Percentiles rank a stretch among this genome's conserved stretches.
Evolutionary conservation across 2,113 vertebrate genomes (phyloP).

Genomic region (Gymnarchus niloticus): DNA sequence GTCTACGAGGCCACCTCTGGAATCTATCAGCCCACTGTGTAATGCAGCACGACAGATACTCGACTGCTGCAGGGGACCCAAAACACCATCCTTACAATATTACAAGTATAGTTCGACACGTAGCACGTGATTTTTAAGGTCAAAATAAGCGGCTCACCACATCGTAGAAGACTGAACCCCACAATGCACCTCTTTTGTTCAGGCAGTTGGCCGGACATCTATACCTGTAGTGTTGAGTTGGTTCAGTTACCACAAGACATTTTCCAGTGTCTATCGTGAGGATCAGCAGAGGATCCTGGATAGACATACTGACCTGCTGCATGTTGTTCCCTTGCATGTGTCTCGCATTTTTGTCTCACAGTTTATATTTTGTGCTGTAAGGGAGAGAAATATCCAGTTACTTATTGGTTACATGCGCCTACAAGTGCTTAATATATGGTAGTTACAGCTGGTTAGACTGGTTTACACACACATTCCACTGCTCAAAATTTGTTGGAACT

Average conservation of each 20-base stretch:
- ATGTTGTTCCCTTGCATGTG: conserved; percentile 84
- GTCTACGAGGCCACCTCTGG: conserved; percentile 83
- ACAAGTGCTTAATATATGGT: background rate
- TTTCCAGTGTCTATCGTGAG: background rate
- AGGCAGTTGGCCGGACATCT: conserved; percentile 83
- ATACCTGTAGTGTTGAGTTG: conserved; percentile 60
- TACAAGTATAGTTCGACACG: background rate
- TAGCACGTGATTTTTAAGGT: background rate
- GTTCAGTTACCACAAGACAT: background rate
- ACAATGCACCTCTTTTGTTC: conserved; percentile 69
- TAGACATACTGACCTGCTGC: conserved; percentile 76
- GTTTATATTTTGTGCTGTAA: conserved; percentile 78
- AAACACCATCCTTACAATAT: background rate
- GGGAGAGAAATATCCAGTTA: background rate
- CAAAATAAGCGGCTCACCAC: conserved; percentile 69
- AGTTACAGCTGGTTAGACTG: background rate
- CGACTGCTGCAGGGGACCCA: conserved; percentile 62
- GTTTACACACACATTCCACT: background rate
- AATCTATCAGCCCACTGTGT: conserved; percentile 78
- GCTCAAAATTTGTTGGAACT: background rate
- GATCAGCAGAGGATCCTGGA: background rate
- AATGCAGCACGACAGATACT: conserved; percentile 91
- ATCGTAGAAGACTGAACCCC: conserved; percentile 85
- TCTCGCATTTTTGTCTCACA: conserved; percentile 93
- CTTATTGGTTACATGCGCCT: background rate